Evolutionary conservation across 2,113 vertebrate species (phyloP), one percentile per base, ranked within the genome.

Genomic region (Saccopteryx leptura): DNA sequence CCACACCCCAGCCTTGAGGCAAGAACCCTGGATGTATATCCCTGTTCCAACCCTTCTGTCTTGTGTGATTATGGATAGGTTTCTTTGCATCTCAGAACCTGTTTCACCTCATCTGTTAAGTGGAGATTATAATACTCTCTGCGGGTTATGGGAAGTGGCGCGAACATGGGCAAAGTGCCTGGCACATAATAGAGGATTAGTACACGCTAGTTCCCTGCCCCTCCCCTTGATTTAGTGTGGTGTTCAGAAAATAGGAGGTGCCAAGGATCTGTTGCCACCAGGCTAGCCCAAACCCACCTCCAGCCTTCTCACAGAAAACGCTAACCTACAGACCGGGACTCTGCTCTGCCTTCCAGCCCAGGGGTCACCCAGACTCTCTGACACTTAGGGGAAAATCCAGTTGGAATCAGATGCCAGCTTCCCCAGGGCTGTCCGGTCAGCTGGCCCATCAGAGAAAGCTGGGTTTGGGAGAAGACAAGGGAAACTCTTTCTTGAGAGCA

Each of bases 81-180:
- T 88, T 90, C 21, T n/a, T 39, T 76, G 79, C 78, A 7, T 94
- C 92, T 93, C 5, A 19, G 68, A 83, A 92, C 58, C 95, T 81
- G 83, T 91, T 91, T 90, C 76, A 91, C 85, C 50, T 97, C 86
- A 50, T 80, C 79, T 94, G 84, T 66, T 74, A 65, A 89, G 71
- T 0, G 14, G 68, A 78, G 46, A 28, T 85, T 81, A 88, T 69
- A 71, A 88, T n/a, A 39, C 63, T 60, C n/a, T 93, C 79, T 7
- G 9, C n/a, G 52, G 61, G 24, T 19, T 91, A 60, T 31, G 68
- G 91, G 85, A 79, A 90, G 50, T 46, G 76, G 61, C 46, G 26
- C 46, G 93, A 54, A 66, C 9, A 46, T 50, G 81, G 71, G 58
- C 92, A 72, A 60, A 72, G 54, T 84, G 88, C 61, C n/a, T 15